Base-by-base conservation (phyloP, 2,888 invertebrate genomes). In the Dicranocentrus wangi region DNA sequence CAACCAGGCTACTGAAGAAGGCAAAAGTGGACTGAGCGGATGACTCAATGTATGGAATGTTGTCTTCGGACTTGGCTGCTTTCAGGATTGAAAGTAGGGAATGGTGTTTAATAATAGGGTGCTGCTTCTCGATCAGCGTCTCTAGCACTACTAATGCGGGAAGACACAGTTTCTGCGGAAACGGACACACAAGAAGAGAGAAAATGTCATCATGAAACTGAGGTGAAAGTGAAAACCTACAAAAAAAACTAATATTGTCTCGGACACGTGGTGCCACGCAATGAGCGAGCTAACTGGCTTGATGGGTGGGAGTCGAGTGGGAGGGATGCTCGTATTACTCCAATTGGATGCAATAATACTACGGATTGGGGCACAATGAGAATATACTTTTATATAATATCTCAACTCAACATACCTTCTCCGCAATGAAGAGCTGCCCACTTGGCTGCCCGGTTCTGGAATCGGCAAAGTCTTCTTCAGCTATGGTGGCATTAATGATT, bases 31-130 rank as follows among this genome's bases (percentile, higher is more conserved):
- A 81, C 69, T 78, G 77, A 77, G 83, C 76, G 42, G 85, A 82
- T 55, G 92, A 92, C 88, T 91, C 92, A 2, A 92, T 91, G 39
- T 93, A 92, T 25, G 95, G 94, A 89, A 94, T 93, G 85, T 94
- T 93, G 89, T 83, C 77, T 61, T 95, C 95, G 71, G 96, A 95
- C 90, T 95, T 95, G 71, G 95, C 95, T 91, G 96, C 94, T 90
- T 96, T 96, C 90, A 96, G 94, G 89, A 96, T 95, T 87, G 96
- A 96, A 79, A 96, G 91, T 43, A 95, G 91, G 82, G 95, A 92
- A 89, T 96, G 95, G 66, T 95, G 95, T 88, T 94, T 93, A 86
- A 96, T 93, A 88, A 95, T 94, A 85, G 94, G 93, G 89, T 95
- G 93, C 87, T 94, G 93, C 63, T 93, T 92, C 90, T 95, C 96